Evolutionary conservation across 2,797 vertebrate species (phyloP), one percentile per base, ranked within the genome.

Genomic region (Hephaestus fuliginosus): DNA sequence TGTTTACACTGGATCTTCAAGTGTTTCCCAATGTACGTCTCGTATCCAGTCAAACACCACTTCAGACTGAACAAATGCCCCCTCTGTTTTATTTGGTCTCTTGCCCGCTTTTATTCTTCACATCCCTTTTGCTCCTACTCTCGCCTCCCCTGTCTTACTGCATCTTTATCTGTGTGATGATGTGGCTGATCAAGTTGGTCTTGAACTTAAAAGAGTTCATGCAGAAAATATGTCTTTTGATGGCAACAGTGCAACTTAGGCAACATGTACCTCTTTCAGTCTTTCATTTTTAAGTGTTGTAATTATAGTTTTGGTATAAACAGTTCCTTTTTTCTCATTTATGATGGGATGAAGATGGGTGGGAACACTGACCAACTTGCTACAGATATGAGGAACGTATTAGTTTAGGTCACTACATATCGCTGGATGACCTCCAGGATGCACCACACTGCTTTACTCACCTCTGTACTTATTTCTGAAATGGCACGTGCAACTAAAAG

Each of bases 1-100:
- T 58, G 56, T 82, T 83, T 80, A 74, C 25, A 62, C 43, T 78
- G 64, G 67, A 33, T 66, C 13, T 60, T 74, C 64, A 62, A 33
- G 48, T 61, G 41, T 76, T 85, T 76, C 76, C 43, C 44, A 71
- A 22, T 52, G 28, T 67, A 41, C 39, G 67, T 43, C 60, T 51
- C 6, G 15, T 39, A 10, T 82, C 70, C 67, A 60, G 9, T 74
- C 56, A 85, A 72, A 83, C 66, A 80, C 6, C 48, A 69, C 53
- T 57, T 69, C 62, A 70, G 48, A 70, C n/a, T 43, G 68, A 73
- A 39, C 13, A 0, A 71, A 51, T 61, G 12, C 13, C 22, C 30
- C 52, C n/a, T 46, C 14, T 25, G 22, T 74, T 81, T 70, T 25
- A 55, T 48, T 63, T 69, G 41, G 43, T 61, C 33, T 55, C 20